Evolutionary conservation across 2,113 vertebrate species (phyloP), one percentile per base, ranked within the genome.

Genomic region (Pseudolaguvia tuberculata): DNA sequence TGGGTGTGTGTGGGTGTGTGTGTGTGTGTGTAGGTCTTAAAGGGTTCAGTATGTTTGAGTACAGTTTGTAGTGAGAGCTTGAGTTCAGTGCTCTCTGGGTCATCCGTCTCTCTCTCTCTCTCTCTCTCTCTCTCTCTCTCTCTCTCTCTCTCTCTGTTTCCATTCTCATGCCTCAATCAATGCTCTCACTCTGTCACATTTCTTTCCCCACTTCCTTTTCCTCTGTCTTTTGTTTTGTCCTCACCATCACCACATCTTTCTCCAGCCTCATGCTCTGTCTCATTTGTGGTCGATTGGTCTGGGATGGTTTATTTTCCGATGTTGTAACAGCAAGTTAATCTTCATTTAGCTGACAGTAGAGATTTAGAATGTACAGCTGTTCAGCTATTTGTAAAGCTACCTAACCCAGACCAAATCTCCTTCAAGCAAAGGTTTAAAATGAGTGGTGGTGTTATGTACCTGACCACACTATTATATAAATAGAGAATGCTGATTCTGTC

Each of bases 1-100:
- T n/a, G n/a, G n/a, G n/a, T 35, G 67, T 77, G 66, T 52, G 62
- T 67, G 73, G 47, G 55, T 18, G 8, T 35, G 56, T 52, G 62
- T 67, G 73, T 56, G 66, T 52, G 62, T 67, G 73, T 56, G 55
- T 18, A 4, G 35, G 67, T 77, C 47, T 25, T 77, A 47, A 77
- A 71, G 75, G 66, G 75, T 77, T 77, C 75, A 70, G 67, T 20
- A 63, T 77, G 67, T 77, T 77, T 70, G 67, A 77, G 67, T 63
- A 70, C 75, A 76, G 39, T 70, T 59, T 77, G 67, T 63, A 62
- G 75, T 63, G 59, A 77, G 58, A 62, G 48, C 50, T 71, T 18
- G 67, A 47, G 75, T 77, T 77, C 75, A 77, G 29, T 71, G 68
- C 57, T 71, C 75, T 71, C 57, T 63, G 50, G 75, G 68, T 55